Base-by-base conservation (phyloP, 2,113 vertebrate species). In the Oncorhynchus tshawytscha region DNA sequence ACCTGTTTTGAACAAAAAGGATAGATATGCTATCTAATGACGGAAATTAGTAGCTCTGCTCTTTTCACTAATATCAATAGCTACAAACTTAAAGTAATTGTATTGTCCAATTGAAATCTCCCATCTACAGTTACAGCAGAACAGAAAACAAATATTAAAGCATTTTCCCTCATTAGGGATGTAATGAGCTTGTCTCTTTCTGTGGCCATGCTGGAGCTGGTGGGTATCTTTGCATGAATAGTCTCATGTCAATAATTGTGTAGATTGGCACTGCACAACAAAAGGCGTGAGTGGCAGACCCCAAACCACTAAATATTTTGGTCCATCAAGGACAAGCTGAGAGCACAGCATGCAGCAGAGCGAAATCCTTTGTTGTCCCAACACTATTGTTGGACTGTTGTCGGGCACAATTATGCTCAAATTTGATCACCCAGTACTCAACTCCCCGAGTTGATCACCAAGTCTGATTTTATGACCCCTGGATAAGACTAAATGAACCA, bases 391-490 rank as follows among this genome's bases (percentile, higher is more conserved):
- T 67, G 60, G 51, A 57, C 20, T 18, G 45, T 60, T 70, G 78
- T 77, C 75, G 20, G 16, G 16, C 11, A 31, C 65, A 75, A 82
- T 82, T 78, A 82, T 29, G 54, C 66, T 82, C 73, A 76, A 76
- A 78, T 59, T 22, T 25, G 54, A 75, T 20, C 31, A 12, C 70
- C 15, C 18, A 49, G 16, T 24, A 11, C 39, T 45, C 9, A 45
- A 16, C 24, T 74, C 13, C 39, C 45, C 22, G 11, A 48, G 31
- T 67, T 74, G 13, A 54, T 54, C 51, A 54, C 4, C 16, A 24
- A 18, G 11, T 74, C 34, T 49, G 9, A 67, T 22, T 66, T 20
- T 18, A 9, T 62, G 67, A 76, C 75, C 75, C 45, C 22, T 13
- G 13, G 3, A 9, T 18, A 54, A 18, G 51, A 54, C 51, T 54